Conservation (phyloP, 2,797 vertebrate species). For the Sparidentex hasta region DNA sequence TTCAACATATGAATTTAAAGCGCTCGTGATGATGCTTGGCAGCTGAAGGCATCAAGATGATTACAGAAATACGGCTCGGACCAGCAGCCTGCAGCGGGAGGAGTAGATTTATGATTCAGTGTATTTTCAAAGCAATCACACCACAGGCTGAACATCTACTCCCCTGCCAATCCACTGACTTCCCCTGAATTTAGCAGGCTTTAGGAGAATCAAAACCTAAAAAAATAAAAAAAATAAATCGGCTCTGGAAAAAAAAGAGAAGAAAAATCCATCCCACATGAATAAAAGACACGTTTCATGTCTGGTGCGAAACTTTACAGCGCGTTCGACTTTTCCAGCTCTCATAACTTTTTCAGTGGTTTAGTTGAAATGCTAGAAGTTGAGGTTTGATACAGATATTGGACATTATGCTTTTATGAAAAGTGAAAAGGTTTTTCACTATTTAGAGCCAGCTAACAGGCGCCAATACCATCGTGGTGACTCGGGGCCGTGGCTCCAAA, state of each 20-base stretch:
- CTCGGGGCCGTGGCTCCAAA: not conserved
- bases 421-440: not conserved
- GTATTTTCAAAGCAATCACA: slow-evolving; percentile 33
- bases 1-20: not conserved
- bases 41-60: not conserved
- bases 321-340: slow-evolving; percentile 23
- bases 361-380: slow-evolving; percentile 3
- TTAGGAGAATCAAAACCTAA: slow-evolving; percentile 19
- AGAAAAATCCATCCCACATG: slow-evolving; percentile 6
- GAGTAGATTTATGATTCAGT: slow-evolving; percentile 10
- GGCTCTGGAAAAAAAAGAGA: not conserved
- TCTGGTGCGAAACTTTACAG: slow-evolving; percentile 33
- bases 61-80: not conserved
- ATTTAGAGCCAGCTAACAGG: not conserved
- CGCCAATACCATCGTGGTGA: not conserved
- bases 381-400: not conserved
- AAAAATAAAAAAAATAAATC: not conserved
- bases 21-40: not conserved
- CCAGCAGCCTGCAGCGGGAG: not conserved
- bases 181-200: slow-evolving; percentile 36
- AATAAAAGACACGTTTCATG: slow-evolving; percentile 43
- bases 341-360: slow-evolving; percentile 35
- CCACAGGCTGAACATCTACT: slow-evolving; percentile 34
- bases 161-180: slow-evolving; percentile 12
- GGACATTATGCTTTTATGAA: not conserved